Conservation (phyloP, 1,140 invertebrate genomes). For the Delia radicum region DNA sequence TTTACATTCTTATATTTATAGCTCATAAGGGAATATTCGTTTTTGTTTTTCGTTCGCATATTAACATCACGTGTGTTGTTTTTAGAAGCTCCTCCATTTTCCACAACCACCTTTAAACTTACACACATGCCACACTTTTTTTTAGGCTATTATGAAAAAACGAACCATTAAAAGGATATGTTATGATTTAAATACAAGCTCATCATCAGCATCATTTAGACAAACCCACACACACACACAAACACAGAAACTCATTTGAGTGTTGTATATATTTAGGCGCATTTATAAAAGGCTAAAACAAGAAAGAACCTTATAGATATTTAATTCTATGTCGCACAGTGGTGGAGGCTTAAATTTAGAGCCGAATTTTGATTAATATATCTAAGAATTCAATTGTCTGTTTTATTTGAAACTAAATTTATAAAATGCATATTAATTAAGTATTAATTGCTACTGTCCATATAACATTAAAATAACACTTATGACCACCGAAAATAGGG, state of each 20-base stretch:
- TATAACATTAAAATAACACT: too few species aligned
- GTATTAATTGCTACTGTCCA: too few species aligned
- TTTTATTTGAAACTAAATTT: too few species aligned
- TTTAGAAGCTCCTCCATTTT: not conserved
- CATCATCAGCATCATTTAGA: conserved; percentile 5
- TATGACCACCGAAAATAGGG: too few species aligned
- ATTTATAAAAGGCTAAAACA: not conserved
- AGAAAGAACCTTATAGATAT: not conserved
- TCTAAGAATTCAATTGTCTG: too few species aligned
- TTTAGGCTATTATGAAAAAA: not conserved
- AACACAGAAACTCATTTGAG: not conserved
- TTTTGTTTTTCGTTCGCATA: too few species aligned
- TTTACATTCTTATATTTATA: conserved; percentile 33
- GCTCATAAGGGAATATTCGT: conserved; percentile 32
- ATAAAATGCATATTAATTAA: too few species aligned
- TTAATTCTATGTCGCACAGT: not conserved
- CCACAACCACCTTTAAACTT: not conserved
- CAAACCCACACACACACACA: not conserved
- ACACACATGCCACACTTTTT: not conserved
- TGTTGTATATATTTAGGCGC: not conserved
- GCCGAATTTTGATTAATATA: too few species aligned
- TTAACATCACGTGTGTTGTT: not conserved
- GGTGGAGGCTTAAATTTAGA: too few species aligned
- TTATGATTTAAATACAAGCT: conserved; percentile 27
- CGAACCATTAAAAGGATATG: conserved; percentile 26